Evolutionary conservation across 2,113 vertebrate genomes (phyloP), one percentile per base, ranked within the genome.

Genomic region (Redunca redunca): DNA sequence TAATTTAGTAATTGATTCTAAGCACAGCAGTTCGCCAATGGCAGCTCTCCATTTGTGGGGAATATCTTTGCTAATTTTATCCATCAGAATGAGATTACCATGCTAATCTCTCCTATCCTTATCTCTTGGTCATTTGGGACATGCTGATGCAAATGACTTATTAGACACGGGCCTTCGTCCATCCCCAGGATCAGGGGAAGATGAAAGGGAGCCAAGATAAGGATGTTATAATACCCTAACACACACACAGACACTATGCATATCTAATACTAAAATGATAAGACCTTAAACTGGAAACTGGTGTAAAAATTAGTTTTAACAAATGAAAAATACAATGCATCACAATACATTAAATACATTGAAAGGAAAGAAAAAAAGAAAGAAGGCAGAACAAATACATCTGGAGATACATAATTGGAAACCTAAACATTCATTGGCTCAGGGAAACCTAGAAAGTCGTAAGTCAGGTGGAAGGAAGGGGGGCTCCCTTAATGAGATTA

Each of bases 1-100:
- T 99, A 99, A 99, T 99, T 99, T 99, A 99, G 99, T 99, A 99
- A 99, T 99, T 99, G 99, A 99, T 99, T 99, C 99, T 99, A 99
- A 99, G 99, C 99, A 99, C 99, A 98, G 99, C 99, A 98, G 99
- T 99, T 99, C 98, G 98, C 99, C 98, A 99, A 99, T 99, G 99
- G 99, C 99, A 98, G 99, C 98, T 99, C 98, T 99, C 99, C 99
- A 99, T 99, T 98, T 97, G 99, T 99, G 99, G 99, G 99, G 99
- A 99, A 99, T 99, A 99, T 99, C 99, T 99, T 99, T 99, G 99
- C 99, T 99, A 99, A 99, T 99, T 99, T 99, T 99, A 99, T 99
- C 99, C 99, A 99, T 99, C 98, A 99, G 99, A 99, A 99, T 99
- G 99, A 99, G 99, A 99, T 99, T 99, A 99, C 99, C 99, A 99